phyloP scores from a whole-genome alignment of 2,113 vertebrate species.

The Athene cunicularia region DNA sequence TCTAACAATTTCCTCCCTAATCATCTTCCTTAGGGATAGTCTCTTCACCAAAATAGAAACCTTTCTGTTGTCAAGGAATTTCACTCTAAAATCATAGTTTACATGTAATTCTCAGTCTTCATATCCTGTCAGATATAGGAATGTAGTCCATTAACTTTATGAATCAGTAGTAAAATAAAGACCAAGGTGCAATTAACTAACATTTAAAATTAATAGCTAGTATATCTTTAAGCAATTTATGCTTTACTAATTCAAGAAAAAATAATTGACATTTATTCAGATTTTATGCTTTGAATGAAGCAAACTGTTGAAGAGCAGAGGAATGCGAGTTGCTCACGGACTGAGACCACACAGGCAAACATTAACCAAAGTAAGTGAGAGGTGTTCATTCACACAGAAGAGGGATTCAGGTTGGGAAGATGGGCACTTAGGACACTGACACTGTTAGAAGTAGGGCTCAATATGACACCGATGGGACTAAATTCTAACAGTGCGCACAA shows the following conservation, averaged over 20 bases:
- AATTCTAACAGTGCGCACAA: background rate
- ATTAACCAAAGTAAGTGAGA: background rate
- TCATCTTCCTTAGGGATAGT: background rate
- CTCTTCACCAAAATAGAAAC: background rate
- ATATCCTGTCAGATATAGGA: background rate
- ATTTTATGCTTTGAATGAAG: background rate
- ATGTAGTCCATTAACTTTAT: background rate
- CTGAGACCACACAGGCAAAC: background rate
- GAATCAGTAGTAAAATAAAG: background rate
- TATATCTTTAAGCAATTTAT: background rate
- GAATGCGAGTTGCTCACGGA: background rate
- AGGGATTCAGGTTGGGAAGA: background rate
- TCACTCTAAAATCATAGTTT: background rate
- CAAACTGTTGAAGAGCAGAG: background rate
- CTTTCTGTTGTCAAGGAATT: background rate
- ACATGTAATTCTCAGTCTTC: background rate
- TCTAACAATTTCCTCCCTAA: background rate
- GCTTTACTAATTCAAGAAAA: background rate
- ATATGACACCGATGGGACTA: background rate
- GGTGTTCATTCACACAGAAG: background rate
- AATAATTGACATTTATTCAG: background rate
- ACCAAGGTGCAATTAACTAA: background rate
- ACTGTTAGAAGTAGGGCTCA: background rate
- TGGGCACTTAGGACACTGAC: background rate
- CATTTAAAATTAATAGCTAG: background rate